Percentiles rank a stretch among this genome's conserved stretches.
phyloP scores from a whole-genome alignment of 2,888 invertebrate species.

The Balanococcus diminutus region DNA sequence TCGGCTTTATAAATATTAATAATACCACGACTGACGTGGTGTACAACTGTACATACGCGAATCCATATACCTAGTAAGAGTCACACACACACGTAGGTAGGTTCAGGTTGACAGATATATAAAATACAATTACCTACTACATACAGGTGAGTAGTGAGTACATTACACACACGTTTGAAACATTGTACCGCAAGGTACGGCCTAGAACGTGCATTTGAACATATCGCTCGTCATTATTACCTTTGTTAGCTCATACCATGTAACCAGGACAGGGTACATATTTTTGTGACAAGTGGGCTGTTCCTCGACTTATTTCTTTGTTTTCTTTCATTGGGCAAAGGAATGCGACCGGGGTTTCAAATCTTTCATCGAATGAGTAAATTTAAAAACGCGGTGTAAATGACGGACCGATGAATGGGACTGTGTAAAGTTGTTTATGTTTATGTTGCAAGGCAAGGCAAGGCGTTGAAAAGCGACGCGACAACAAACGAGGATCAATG shows the following conservation, averaged over 20 bases:
- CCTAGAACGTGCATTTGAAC: slow-evolving; percentile 39
- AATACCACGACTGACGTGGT: too few species aligned
- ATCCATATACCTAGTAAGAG: too few species aligned
- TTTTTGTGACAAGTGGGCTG: slow-evolving; percentile 14
- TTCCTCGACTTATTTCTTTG: neutral
- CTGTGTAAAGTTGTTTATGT: neutral
- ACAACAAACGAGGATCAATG: neutral
- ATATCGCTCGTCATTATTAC: slow-evolving; percentile 33
- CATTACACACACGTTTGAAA: slow-evolving; percentile 2
- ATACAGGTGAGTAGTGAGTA: neutral
- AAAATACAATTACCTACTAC: slow-evolving; percentile 40
- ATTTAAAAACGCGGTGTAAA: neutral
- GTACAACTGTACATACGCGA: neutral
- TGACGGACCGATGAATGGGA: neutral
- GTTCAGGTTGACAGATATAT: slow-evolving; percentile 15
- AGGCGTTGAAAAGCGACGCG: neutral
- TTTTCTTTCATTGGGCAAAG: neutral
- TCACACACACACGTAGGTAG: too few species aligned
- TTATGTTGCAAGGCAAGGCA: neutral
- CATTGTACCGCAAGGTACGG: slow-evolving; percentile 42
- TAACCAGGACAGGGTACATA: neutral
- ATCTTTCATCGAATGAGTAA: slow-evolving; percentile 9
- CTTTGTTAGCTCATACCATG: slow-evolving; percentile 17
- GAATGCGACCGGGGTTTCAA: neutral
- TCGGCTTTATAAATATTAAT: slow-evolving; percentile 29